phyloP scores from a whole-genome alignment of 92 coral and sea anemone genomes.

The Pocillopora grandis region DNA sequence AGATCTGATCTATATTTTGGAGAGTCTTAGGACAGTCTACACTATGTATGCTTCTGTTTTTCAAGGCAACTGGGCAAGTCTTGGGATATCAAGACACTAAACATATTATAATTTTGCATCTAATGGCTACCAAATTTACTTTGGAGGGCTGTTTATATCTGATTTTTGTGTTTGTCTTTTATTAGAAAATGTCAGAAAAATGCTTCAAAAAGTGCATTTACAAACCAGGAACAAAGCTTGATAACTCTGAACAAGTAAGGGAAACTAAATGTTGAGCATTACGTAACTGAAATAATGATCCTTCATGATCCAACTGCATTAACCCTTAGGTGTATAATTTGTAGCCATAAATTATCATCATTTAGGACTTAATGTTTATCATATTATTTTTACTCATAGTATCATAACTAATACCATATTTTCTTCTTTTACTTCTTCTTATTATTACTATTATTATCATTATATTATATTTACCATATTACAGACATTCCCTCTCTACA shows the following conservation, averaged over 20 bases:
- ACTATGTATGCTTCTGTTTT: background rate
- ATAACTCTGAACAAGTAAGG: constrained; percentile 90
- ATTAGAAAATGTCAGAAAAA: constrained; percentile 97
- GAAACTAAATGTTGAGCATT: background rate
- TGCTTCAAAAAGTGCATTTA: constrained; percentile 92
- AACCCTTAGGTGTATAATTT: too few species aligned
- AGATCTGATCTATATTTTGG: too few species aligned
- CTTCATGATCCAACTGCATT: background rate
- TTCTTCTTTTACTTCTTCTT: too few species aligned
- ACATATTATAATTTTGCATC: background rate
- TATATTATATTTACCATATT: too few species aligned
- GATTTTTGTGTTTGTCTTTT: background rate
- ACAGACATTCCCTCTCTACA: too few species aligned
- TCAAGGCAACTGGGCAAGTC: too few species aligned
- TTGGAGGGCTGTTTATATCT: background rate
- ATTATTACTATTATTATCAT: too few species aligned
- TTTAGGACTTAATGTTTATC: too few species aligned
- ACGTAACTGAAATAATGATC: background rate
- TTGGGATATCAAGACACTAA: too few species aligned
- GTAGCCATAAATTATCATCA: too few species aligned
- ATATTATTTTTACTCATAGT: too few species aligned
- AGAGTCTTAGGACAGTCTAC: background rate
- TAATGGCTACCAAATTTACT: background rate
- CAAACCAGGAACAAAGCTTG: constrained; percentile 84
- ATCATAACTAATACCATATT: too few species aligned